These are phyloP conservation scores for Euzophera pinguis DNA, from an alignment of 2,888 invertebrate species.

Conservation along the genomic window DNA sequence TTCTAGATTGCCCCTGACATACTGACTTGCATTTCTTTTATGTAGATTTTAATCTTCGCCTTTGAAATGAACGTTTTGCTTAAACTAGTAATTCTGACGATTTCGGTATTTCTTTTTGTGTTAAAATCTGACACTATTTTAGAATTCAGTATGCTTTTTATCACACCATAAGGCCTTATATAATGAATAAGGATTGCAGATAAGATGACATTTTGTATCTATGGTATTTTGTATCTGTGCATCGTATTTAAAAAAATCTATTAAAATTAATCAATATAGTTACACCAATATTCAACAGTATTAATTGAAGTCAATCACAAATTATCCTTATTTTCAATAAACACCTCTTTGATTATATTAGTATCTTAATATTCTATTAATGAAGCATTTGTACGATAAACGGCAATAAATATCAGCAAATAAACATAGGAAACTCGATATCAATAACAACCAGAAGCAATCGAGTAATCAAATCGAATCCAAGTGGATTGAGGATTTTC, in stretches of 20 bases:
- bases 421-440: slow-evolving; percentile 3
- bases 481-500: background rate
- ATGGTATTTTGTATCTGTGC: too few species aligned
- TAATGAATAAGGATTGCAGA: too few species aligned
- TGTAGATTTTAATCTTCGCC: background rate
- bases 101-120: background rate
- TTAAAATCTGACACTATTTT: too few species aligned
- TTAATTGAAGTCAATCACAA: too few species aligned
- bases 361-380: background rate
- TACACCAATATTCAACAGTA: too few species aligned
- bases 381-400: background rate
- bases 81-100: background rate
- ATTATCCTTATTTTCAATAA: background rate
- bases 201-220: too few species aligned
- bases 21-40: slow-evolving; percentile 36
- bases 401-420: background rate
- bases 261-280: too few species aligned
- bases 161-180: too few species aligned
- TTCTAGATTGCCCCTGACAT: slow-evolving; percentile 49
- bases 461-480: background rate
- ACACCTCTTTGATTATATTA: background rate
- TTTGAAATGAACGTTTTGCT: background rate
- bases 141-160: too few species aligned
- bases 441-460: background rate
- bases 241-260: too few species aligned